Base-by-base conservation (phyloP, 2,797 vertebrate genomes). In the Synaphobranchus kaupii region DNA sequence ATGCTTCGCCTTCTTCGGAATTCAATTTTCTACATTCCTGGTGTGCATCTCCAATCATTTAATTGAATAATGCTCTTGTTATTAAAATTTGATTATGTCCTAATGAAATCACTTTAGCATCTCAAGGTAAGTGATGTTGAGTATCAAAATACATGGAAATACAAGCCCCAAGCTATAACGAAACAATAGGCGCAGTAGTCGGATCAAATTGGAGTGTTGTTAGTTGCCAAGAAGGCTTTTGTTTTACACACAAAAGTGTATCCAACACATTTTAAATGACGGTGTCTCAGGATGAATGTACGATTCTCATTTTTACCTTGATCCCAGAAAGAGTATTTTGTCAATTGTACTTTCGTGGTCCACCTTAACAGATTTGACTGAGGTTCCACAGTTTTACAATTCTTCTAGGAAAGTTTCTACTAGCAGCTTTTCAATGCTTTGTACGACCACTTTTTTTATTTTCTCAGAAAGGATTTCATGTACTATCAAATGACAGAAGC, bases 251-350 rank as follows among this genome's bases (percentile, higher is more conserved):
- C 87, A 89, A 92, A 28, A 88, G 76, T 89, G 39, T 47, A 84
- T 85, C 73, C 84, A 84, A 86, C 84, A 90, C 84, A 87, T 78
- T 88, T 90, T 68, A 85, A 85, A 86, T 82, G 54, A 90, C 82
- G 88, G 91, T 90, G 89, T 93, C 91, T 94, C 92, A 90, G 94
- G 93, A 94, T 94, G 94, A 95, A 94, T 94, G 94, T 94, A 91
- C 89, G 92, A 89, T 89, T 92, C 91, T 90, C 86, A 89, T 88
- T 87, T 88, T 54, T 93, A 94, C 87, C 89, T 89, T 88, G 88
- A 89, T 48, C 85, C 89, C 86, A 88, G 84, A 86, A 71, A 86
- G 88, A 90, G 86, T 91, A 89, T 89, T 90, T 89, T 85, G 84
- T 89, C 88, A 90, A 89, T 86, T 86, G 88, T 90, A 90, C 92